phyloP scores from a whole-genome alignment of 2,113 vertebrate genomes.

The Myocastor coypus region DNA sequence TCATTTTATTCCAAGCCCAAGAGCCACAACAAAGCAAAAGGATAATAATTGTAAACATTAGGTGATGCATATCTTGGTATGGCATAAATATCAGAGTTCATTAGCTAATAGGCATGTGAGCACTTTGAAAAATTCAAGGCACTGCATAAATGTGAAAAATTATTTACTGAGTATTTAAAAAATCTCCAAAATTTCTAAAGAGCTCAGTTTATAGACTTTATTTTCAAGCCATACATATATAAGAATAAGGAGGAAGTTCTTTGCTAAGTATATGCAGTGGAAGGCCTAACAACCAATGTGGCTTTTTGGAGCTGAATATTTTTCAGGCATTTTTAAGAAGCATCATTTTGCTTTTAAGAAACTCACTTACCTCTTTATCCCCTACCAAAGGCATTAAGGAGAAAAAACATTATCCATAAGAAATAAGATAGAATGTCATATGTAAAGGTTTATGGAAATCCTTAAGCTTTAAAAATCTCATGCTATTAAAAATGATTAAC shows the following conservation, averaged over 20 bases:
- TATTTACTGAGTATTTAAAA: not conserved
- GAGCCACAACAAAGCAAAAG: conserved; percentile 62
- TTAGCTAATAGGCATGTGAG: not conserved
- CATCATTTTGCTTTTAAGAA: conserved; percentile 43
- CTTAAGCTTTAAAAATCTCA: not conserved
- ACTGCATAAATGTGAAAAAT: conserved; percentile 26
- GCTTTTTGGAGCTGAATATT: not conserved
- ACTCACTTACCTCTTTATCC: not conserved
- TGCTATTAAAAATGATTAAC: conserved; percentile 44
- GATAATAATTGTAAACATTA: conserved; percentile 58
- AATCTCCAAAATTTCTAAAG: not conserved
- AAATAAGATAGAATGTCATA: conserved; percentile 45
- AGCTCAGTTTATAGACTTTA: not conserved
- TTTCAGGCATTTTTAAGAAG: conserved; percentile 17
- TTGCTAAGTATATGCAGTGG: not conserved
- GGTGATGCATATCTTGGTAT: conserved; percentile 41
- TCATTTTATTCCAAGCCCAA: conserved; percentile 58
- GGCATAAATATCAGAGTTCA: conserved; percentile 32
- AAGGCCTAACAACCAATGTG: not conserved
- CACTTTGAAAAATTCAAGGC: conserved; percentile 22
- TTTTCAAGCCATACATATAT: conserved; percentile 37
- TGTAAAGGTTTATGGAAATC: not conserved
- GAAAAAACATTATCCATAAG: not conserved
- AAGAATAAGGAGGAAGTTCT: conserved; percentile 37
- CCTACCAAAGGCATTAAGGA: conserved; percentile 1